phyloP scores from a whole-genome alignment of 2,797 vertebrate species.

The Morus bassanus region DNA sequence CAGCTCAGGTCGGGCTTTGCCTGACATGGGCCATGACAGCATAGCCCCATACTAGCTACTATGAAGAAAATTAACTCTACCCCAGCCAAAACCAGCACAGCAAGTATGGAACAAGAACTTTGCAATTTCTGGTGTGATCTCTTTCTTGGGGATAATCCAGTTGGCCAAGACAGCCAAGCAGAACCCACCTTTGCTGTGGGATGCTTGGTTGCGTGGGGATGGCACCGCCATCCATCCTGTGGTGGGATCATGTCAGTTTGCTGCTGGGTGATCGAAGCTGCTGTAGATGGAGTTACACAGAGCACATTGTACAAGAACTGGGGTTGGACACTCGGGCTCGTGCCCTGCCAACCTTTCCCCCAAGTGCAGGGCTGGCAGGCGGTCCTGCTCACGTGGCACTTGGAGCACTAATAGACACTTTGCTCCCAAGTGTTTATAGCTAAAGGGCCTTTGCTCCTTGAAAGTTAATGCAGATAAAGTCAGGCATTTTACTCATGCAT shows the following conservation, averaged over 20 bases:
- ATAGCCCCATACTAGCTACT: no score
- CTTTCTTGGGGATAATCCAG: neutral
- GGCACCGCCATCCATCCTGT: fast-evolving
- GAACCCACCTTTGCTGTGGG: neutral
- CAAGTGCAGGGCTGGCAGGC: fast-evolving
- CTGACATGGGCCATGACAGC: no score
- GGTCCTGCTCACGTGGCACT: neutral
- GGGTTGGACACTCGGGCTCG: fast-evolving
- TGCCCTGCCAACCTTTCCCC: neutral
- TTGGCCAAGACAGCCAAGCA: neutral
- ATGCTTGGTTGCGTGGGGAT: neutral
- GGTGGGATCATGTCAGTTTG: neutral
- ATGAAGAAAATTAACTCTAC: no score
- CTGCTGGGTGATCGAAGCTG: neutral
- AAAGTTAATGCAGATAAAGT: neutral
- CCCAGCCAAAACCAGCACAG: no score
- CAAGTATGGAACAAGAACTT: neutral
- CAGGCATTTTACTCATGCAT: neutral
- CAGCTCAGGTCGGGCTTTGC: no score
- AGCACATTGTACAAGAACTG: neutral
- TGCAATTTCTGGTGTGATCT: neutral
- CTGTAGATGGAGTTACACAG: neutral
- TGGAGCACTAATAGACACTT: neutral
- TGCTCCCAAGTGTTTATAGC: neutral
- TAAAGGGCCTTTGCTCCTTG: neutral